phyloP scores from a whole-genome alignment of 2,888 invertebrate species.

The Tipula confusa region DNA sequence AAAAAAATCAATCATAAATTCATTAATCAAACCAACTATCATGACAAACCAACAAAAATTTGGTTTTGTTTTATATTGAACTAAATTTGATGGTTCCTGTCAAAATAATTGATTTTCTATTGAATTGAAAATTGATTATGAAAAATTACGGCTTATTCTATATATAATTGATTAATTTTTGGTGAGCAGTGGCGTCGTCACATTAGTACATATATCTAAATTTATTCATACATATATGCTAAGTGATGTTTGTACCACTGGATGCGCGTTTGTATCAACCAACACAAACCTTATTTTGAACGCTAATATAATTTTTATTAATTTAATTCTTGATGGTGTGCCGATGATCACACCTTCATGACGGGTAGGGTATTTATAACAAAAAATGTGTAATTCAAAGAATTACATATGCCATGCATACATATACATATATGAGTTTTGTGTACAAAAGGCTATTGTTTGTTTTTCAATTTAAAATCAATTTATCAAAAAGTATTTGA shows the following conservation, averaged over 20 bases:
- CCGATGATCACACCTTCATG: neutral
- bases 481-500: neutral
- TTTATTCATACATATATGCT: too few relatives aligned
- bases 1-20: conserved; percentile 20
- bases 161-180: neutral
- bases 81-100: conserved; percentile 28
- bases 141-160: neutral
- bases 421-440: neutral
- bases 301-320: neutral
- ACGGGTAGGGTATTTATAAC: neutral
- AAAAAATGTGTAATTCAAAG: too few relatives aligned
- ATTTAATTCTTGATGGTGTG: conserved; percentile 5
- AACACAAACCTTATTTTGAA: neutral
- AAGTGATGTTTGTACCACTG: too few relatives aligned
- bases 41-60: neutral
- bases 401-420: too few relatives aligned
- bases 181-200: neutral
- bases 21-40: neutral
- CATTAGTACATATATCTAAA: too few relatives aligned
- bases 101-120: conserved; percentile 20
- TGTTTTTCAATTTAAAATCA: neutral
- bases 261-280: neutral
- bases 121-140: neutral
- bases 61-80: conserved; percentile 25
- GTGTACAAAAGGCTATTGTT: neutral